phyloP scores from a whole-genome alignment of 1,140 invertebrate genomes.

The Drosophila cardini region DNA sequence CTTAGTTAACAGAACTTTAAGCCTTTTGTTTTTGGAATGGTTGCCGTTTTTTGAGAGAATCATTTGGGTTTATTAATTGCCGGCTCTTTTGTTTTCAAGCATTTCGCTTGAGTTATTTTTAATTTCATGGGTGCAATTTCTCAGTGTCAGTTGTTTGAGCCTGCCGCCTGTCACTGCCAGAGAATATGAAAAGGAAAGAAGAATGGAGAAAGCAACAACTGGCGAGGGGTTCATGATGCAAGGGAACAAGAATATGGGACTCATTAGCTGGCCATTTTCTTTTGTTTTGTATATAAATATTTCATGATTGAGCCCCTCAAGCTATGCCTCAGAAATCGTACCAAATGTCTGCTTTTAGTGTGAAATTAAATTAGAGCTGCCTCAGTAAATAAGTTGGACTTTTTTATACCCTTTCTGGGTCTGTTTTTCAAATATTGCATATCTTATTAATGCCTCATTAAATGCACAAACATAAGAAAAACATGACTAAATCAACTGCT shows the following conservation, averaged over 20 bases:
- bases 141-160: constrained; percentile 68
- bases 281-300: constrained; percentile 54
- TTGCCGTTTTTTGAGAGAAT: constrained; percentile 18
- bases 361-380: constrained; percentile 75
- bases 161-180: constrained; percentile 48
- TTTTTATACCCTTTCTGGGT: constrained; percentile 8
- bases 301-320: constrained; percentile 43
- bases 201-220: constrained; percentile 17
- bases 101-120: constrained; percentile 81
- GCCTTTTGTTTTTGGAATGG: constrained; percentile 56
- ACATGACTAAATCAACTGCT: neutral
- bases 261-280: constrained; percentile 65
- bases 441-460: neutral
- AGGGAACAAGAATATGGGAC: constrained; percentile 29
- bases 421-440: neutral
- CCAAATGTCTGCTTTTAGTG: constrained; percentile 57
- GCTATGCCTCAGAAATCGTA: constrained; percentile 50
- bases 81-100: constrained; percentile 68
- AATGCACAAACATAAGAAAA: neutral
- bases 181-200: constrained; percentile 35
- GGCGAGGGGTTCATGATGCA: no score
- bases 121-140: constrained; percentile 80
- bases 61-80: constrained; percentile 72
- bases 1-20: constrained; percentile 65
- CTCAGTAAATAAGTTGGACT: constrained; percentile 64